A percentile compares a stretch with the other conserved stretches of the same genome.
phyloP scores from a whole-genome alignment of 2,797 vertebrate genomes.

The Yasuhikotakia modesta region DNA sequence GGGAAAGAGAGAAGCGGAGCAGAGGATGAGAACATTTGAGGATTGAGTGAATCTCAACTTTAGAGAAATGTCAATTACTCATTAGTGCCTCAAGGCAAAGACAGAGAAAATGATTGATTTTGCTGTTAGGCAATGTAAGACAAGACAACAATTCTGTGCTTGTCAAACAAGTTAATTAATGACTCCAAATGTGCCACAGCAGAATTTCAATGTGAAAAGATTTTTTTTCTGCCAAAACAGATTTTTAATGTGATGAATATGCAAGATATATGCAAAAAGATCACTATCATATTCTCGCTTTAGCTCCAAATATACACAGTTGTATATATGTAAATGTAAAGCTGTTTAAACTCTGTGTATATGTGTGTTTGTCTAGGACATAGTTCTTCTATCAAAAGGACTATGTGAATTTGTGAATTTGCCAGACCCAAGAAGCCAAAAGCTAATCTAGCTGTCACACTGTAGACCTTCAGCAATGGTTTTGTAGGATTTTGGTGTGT shows the following conservation, averaged over 20 bases:
- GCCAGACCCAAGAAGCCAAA: background rate
- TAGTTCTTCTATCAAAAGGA: too few relatives aligned
- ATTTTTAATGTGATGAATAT: slow-evolving; percentile 16
- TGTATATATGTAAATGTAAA: background rate
- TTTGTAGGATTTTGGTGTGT: slow-evolving; percentile 1
- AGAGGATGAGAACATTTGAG: slow-evolving; percentile 52
- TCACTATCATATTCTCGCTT: background rate
- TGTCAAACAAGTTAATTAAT: slow-evolving; percentile 59
- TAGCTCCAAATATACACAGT: background rate
- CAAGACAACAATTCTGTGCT: slow-evolving; percentile 60
- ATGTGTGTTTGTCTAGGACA: background rate
- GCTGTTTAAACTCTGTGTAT: background rate
- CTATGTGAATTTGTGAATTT: too few relatives aligned
- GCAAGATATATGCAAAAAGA: background rate
- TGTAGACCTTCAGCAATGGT: background rate
- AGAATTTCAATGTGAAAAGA: slow-evolving; percentile 53
- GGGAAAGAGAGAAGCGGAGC: slow-evolving; percentile 48
- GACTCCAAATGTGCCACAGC: slow-evolving; percentile 45
- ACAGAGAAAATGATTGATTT: slow-evolving; percentile 62
- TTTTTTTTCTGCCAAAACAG: slow-evolving; percentile 33
- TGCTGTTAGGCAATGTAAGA: slow-evolving; percentile 63
- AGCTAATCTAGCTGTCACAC: background rate
- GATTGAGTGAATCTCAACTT: slow-evolving; percentile 59
- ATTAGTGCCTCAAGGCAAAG: slow-evolving; percentile 59
- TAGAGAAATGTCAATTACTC: slow-evolving; percentile 63